Evolutionary conservation across 2,113 vertebrate genomes (phyloP), one percentile per base, ranked within the genome.

Genomic region (Carettochelys insculpta): DNA sequence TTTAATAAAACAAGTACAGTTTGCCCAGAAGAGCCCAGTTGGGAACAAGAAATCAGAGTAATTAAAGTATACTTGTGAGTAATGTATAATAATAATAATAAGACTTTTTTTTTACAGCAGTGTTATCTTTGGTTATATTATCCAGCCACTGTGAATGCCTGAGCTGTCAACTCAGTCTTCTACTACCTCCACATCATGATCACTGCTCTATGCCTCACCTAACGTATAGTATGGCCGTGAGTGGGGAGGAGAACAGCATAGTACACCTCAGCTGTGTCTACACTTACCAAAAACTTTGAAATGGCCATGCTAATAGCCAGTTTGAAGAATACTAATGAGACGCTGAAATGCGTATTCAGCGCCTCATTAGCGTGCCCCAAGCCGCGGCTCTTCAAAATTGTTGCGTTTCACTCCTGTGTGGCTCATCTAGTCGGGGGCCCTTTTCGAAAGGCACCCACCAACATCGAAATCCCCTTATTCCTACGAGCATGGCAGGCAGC

Each of bases 41-140:
- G 8, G 6, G 13, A 92, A 92, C 75, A 5, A 75, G 20, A 88
- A 93, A 56, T 13, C 78, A 29, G 84, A 85, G 24, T 34, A 91
- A 77, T 4, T 85, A 22, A 80, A 41, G 53, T 81, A 27, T 52
- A 80, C 1, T 13, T n/a, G 1, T 65, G 47, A 85, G 13, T 85
- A 87, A 88, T 61, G 0, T 38, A 25, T 83, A n/a, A n/a, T n/a
- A n/a, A 58, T 22, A 47, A 77, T 81, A 53, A 14, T 82, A 77
- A 17, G 12, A 31, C 38, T 84, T 77, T 86, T 1, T 68, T 87
- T 68, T n/a, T 43, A 68, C 58, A 77, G 7, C 73, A 50, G 1
- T 43, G 53, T 77, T 87, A 22, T 81, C 19, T 92, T 92, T 53
- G 85, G 2, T 80, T 90, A 65, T 6, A 71, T 17, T 76, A 83